Conservation (phyloP, 1,140 invertebrate genomes). For the Leptopilina clavipes region DNA sequence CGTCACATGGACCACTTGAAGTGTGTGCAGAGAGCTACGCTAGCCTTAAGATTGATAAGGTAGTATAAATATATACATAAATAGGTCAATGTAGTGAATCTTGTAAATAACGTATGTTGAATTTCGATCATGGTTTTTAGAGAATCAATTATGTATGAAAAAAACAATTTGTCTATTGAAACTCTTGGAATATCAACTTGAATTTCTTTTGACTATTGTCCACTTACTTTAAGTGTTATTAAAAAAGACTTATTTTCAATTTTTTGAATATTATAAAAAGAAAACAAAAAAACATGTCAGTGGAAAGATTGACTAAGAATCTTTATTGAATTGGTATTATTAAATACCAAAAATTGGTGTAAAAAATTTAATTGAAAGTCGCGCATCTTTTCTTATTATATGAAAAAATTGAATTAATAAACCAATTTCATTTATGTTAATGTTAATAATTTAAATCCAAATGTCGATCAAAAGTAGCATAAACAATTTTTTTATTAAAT, state of each 20-base stretch:
- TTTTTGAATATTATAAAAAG: not conserved
- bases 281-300: not conserved
- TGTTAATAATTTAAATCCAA: slow-evolving; percentile 8
- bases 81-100: slow-evolving; percentile 56
- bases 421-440: not conserved
- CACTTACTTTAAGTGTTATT: slow-evolving; percentile 38
- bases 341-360: not conserved
- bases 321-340: not conserved
- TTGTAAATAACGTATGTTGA: slow-evolving; percentile 57
- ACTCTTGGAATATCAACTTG: slow-evolving; percentile 14
- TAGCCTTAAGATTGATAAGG: slow-evolving; percentile 72
- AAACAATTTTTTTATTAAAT: not conserved
- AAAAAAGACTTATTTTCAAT: slow-evolving; percentile 1
- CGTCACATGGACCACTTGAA: slow-evolving; percentile 69
- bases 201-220: slow-evolving; percentile 38
- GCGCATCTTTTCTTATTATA: not conserved
- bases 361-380: not conserved
- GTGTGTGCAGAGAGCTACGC: slow-evolving; percentile 70
- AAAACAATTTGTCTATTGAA: not conserved
- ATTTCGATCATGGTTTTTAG: slow-evolving; percentile 28
- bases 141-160: slow-evolving; percentile 42
- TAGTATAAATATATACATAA: slow-evolving; percentile 65
- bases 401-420: not conserved
- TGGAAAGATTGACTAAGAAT: not conserved
- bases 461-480: slow-evolving; percentile 12